These are phyloP conservation scores for Dysidea cf. avara DNA, from an alignment of 37 sponge, comb jelly and placozoan genomes.

Conservation along the genomic window DNA sequence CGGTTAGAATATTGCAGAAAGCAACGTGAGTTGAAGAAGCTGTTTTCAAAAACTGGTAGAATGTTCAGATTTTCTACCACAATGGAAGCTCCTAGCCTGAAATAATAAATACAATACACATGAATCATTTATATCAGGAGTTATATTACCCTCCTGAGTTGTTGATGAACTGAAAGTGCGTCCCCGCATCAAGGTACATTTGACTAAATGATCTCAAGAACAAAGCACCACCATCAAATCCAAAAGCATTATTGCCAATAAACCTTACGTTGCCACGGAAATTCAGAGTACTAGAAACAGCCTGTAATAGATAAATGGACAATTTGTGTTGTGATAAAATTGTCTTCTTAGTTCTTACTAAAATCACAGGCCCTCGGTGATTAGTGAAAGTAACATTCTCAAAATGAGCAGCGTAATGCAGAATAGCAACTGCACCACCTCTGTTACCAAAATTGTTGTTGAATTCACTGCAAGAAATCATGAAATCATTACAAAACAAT, in stretches of 20 bases:
- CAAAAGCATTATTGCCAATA: conserved; percentile 3
- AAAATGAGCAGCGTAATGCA: too few species aligned
- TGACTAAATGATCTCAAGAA: conserved; percentile 49
- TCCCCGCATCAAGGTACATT: background rate
- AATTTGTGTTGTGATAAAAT: too few species aligned
- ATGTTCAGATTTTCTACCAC: conserved; percentile 13
- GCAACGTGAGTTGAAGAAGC: conserved; percentile 61
- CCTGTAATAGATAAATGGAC: too few species aligned
- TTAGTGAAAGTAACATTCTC: too few species aligned
- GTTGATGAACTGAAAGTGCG: conserved; percentile 4
- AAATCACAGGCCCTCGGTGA: too few species aligned
- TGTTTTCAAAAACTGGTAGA: conserved; percentile 8
- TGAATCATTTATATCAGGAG: background rate
- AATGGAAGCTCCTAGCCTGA: conserved; percentile 63
- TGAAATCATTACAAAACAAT: too few species aligned
- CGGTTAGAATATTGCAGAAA: conserved; percentile 27
- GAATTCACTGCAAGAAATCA: too few species aligned
- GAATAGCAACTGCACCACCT: too few species aligned
- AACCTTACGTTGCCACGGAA: too few species aligned
- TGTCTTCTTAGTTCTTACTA: too few species aligned
- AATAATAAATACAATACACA: background rate
- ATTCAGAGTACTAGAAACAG: too few species aligned
- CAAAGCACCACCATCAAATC: conserved; percentile 26
- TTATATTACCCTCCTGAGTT: conserved; percentile 16
- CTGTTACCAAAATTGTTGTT: too few species aligned